phyloP scores from a whole-genome alignment of 2,113 vertebrate species.

The Peromyscus polionotus region DNA sequence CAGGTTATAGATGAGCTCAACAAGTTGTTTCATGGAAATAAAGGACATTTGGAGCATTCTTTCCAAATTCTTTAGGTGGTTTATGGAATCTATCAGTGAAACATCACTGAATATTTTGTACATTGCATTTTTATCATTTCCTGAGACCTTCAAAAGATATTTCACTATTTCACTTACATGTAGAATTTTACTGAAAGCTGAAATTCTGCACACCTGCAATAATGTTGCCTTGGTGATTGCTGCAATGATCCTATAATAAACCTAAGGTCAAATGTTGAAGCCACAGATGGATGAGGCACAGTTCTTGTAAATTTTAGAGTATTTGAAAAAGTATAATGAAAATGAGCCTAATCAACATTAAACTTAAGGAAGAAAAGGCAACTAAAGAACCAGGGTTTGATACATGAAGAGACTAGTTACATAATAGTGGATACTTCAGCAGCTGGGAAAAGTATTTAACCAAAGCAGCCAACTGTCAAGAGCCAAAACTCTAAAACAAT shows the following conservation, averaged over 20 bases:
- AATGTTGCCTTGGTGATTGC: neutral
- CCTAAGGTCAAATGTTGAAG: neutral
- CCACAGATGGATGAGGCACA: neutral
- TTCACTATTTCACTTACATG: neutral
- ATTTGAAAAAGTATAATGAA: neutral
- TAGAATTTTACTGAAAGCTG: neutral
- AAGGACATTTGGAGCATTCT: neutral
- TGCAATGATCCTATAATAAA: neutral
- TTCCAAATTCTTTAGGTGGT: neutral
- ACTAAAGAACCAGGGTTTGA: neutral
- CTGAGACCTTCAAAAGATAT: neutral
- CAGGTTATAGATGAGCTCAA: neutral
- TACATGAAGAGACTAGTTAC: neutral
- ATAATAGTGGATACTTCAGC: neutral
- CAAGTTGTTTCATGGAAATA: neutral
- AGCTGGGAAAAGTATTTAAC: neutral
- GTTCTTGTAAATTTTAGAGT: neutral
- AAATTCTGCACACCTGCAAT: neutral
- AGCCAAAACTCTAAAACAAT: neutral
- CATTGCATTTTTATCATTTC: neutral
- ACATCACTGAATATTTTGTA: neutral
- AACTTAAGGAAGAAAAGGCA: neutral
- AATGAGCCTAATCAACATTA: neutral
- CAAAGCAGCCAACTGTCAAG: neutral
- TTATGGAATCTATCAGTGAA: neutral